phyloP scores from a whole-genome alignment of 2,797 vertebrate genomes.

The Todus mexicanus region DNA sequence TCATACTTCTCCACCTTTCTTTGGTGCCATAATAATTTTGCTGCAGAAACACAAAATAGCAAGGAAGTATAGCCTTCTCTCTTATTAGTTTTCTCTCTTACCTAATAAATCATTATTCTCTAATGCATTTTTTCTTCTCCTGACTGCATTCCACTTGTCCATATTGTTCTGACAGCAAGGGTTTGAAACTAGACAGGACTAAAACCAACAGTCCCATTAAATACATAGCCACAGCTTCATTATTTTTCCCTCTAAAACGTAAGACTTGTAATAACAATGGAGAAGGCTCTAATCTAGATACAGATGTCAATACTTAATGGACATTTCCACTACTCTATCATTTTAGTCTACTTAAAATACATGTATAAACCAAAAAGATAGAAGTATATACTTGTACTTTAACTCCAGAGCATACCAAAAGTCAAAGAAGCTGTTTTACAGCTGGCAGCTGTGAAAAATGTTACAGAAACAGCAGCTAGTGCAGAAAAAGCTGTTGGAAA shows the following conservation, averaged over 20 bases:
- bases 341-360: neutral
- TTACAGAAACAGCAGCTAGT: neutral
- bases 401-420: neutral
- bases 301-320: neutral
- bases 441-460: neutral
- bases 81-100: neutral
- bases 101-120: neutral
- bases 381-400: neutral
- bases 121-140: neutral
- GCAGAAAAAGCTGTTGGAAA: neutral
- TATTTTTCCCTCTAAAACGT: neutral
- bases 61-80: neutral
- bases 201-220: neutral
- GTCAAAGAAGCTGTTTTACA: neutral
- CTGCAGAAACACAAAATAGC: neutral
- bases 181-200: neutral
- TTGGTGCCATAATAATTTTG: neutral
- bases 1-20: slow-evolving; percentile 27
- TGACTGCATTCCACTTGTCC: neutral
- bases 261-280: neutral
- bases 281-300: neutral
- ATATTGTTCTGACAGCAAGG: neutral
- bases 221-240: neutral
- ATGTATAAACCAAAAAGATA: neutral
- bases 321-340: neutral